Evolutionary conservation across 2,797 vertebrate genomes (phyloP).

Genomic region (Eremophila alpestris): DNA sequence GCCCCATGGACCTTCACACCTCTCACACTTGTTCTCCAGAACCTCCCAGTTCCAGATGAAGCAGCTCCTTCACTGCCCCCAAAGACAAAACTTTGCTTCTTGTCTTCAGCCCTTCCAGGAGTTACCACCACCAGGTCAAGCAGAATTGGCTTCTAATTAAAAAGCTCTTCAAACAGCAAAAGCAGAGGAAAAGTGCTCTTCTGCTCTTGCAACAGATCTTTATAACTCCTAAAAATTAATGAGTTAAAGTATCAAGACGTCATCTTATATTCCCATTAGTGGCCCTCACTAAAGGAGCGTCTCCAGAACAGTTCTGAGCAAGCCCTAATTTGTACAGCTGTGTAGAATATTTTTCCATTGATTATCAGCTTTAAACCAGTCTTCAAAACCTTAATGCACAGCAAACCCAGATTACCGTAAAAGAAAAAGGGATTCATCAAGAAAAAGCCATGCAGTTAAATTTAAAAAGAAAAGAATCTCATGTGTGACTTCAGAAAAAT

Average conservation of each 20-base stretch:
- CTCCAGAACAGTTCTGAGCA: neutral
- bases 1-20: accelerated
- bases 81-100: neutral
- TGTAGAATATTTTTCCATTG: neutral
- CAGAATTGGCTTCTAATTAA: neutral
- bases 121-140: neutral
- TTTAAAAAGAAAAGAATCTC: slow-evolving; percentile 34
- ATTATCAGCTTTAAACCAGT: neutral
- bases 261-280: neutral
- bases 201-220: neutral
- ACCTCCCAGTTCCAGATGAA: neutral
- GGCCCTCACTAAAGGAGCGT: neutral
- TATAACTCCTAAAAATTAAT: neutral
- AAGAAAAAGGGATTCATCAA: neutral
- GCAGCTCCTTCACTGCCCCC: accelerated
- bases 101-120: neutral
- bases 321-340: neutral
- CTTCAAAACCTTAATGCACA: neutral
- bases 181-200: neutral
- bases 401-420: neutral
- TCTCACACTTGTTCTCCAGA: accelerated
- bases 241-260: neutral
- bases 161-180: neutral
- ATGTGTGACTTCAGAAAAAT: slow-evolving; percentile 46
- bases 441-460: slow-evolving; percentile 14